Conservation (phyloP, 2,113 vertebrate genomes). For the Chelonoidis abingdonii region DNA sequence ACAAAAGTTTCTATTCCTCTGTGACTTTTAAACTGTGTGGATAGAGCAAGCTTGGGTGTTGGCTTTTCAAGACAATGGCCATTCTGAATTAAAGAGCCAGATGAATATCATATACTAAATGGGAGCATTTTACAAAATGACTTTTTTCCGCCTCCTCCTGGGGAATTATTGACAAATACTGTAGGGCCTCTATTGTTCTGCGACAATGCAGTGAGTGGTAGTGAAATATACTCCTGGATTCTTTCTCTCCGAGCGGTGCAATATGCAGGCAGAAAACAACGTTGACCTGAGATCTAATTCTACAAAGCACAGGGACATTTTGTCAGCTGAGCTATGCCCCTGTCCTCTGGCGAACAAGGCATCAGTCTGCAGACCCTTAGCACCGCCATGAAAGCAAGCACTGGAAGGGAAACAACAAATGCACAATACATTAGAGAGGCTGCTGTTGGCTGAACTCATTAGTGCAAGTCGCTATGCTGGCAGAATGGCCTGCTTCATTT, state of each 20-base stretch:
- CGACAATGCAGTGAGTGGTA: constrained; percentile 16
- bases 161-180: constrained; percentile 8
- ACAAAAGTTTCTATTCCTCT: constrained; percentile 18
- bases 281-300: background rate
- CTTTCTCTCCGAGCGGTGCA: constrained; percentile 18
- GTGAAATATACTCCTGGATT: background rate
- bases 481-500: background rate
- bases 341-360: rapidly evolving
- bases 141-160: background rate
- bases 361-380: background rate
- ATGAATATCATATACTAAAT: constrained; percentile 53
- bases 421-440: rapidly evolving
- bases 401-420: background rate
- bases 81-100: constrained; percentile 60
- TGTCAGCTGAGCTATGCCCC: background rate
- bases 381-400: background rate
- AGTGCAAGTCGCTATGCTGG: rapidly evolving
- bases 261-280: constrained; percentile 49
- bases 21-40: background rate
- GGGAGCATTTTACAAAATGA: constrained; percentile 52
- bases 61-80: constrained; percentile 36
- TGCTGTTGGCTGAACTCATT: background rate
- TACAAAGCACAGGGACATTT: rapidly evolving
- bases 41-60: background rate
- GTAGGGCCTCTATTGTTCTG: constrained; percentile 53